Base-by-base conservation (phyloP, 2,797 vertebrate species). In the Ambastaia sidthimunki region DNA sequence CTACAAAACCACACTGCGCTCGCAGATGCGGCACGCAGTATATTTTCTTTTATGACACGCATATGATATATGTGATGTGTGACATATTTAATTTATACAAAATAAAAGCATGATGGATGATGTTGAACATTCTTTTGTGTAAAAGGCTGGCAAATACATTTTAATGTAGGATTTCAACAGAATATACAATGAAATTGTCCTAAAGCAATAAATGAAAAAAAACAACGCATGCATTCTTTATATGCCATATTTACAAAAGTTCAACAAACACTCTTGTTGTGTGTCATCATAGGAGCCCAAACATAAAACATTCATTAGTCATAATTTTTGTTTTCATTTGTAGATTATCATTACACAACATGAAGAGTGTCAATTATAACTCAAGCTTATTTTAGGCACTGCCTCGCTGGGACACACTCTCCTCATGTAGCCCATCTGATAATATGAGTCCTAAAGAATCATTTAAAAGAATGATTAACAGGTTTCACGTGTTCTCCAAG, bases 401-500 rank as follows among this genome's bases (percentile, higher is more conserved):
- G 60, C 19, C 55, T 86, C 71, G 21, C 11, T 50, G 57, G 72
- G 69, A 34, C 60, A 77, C 48, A 52, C 68, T 60, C 66, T 65
- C 65, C 18, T 59, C 55, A 75, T 68, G 63, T 28, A 70, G 34
- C 28, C 52, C 65, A 74, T 75, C 50, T 67, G 28, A 80, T 74
- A 76, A 55, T 70, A 63, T 15, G 48, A 81, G 68, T 19, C 37
- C 66, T 72, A 66, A 4, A 54, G 19, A 85, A 85, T 81, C 74
- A 74, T 65, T 50, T 12, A 60, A 48, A 50, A n/a, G 54, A 83
- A 67, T 68, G 57, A 79, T 81, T 72, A 59, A 76, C 57, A 21
- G 60, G 48, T 82, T 78, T 75, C 57, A 84, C 83, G 74, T 86
- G 74, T 69, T 75, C 84, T 71, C 76, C 84, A 80, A 78, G 82